Evolutionary conservation across 2,888 invertebrate genomes (phyloP).

Genomic region (Serripes groenlandicus): DNA sequence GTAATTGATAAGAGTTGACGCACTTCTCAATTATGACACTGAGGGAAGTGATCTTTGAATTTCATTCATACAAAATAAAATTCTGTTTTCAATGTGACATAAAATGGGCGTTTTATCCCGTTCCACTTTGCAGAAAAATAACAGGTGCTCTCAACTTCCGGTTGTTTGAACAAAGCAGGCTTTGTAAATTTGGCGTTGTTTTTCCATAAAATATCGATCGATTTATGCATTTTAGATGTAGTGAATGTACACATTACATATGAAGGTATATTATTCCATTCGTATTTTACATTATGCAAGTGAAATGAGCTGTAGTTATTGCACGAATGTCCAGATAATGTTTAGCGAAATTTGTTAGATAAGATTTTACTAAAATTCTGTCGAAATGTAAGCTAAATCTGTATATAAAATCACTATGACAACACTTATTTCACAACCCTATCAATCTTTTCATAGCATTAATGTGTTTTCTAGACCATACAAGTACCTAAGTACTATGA

Average conservation of each 20-base stretch:
- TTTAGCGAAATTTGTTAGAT: not conserved
- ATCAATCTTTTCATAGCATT: no score
- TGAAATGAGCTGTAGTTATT: not conserved
- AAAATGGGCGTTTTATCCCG: not conserved
- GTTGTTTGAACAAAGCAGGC: conserved; percentile 69
- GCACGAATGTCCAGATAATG: not conserved
- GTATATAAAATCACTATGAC: conserved; percentile 27
- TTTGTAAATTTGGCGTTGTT: conserved; percentile 69
- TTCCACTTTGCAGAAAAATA: not conserved
- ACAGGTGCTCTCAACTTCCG: conserved; percentile 68
- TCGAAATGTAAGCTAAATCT: conserved; percentile 9
- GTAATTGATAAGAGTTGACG: no score
- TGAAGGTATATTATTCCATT: conserved; percentile 58
- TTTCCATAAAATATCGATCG: conserved; percentile 61
- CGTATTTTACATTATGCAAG: conserved; percentile 35
- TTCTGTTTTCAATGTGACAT: no score
- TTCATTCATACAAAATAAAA: no score
- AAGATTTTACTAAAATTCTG: conserved; percentile 12
- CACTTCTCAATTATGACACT: no score
- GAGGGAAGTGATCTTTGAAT: no score
- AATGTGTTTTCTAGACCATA: no score
- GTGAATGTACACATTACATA: conserved; percentile 54
- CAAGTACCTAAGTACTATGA: no score
- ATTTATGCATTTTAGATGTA: conserved; percentile 59
- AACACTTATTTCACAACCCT: conserved; percentile 24